Evolutionary conservation across 2,113 vertebrate genomes (phyloP).

Genomic region (Morone chrysops): DNA sequence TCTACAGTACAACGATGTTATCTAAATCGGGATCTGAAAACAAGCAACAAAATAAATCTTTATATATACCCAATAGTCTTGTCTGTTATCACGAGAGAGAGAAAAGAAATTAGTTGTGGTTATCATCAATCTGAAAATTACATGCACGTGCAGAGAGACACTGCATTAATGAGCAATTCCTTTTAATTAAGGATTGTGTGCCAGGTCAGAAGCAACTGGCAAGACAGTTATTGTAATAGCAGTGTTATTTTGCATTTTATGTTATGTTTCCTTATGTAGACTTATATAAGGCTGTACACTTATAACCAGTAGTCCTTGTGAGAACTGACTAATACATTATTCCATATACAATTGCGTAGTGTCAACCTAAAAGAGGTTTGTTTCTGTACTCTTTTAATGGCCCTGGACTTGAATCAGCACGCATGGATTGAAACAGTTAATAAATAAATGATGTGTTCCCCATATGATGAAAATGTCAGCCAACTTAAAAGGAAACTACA

Average conservation of each 20-base stretch:
- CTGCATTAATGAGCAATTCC: not conserved
- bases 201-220: not conserved
- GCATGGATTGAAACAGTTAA: slow-evolving; percentile 5
- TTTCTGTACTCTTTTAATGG: not conserved
- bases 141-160: not conserved
- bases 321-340: not conserved
- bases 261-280: not conserved
- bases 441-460: not conserved
- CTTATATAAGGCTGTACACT: not conserved
- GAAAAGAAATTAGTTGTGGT: slow-evolving; percentile 6
- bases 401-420: not conserved
- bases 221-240: not conserved
- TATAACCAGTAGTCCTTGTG: not conserved
- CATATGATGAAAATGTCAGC: not conserved
- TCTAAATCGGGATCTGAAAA: not conserved
- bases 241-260: not conserved
- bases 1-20: not conserved
- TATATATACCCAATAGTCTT: not conserved
- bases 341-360: not conserved
- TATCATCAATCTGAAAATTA: slow-evolving; percentile 1
- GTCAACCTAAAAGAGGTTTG: not conserved
- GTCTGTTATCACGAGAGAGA: slow-evolving; percentile 10
- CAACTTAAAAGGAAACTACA: not conserved
- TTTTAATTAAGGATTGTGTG: not conserved
- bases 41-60: not conserved